Conservation (phyloP, 2,797 vertebrate genomes). For the Chiroxiphia lanceolata region DNA sequence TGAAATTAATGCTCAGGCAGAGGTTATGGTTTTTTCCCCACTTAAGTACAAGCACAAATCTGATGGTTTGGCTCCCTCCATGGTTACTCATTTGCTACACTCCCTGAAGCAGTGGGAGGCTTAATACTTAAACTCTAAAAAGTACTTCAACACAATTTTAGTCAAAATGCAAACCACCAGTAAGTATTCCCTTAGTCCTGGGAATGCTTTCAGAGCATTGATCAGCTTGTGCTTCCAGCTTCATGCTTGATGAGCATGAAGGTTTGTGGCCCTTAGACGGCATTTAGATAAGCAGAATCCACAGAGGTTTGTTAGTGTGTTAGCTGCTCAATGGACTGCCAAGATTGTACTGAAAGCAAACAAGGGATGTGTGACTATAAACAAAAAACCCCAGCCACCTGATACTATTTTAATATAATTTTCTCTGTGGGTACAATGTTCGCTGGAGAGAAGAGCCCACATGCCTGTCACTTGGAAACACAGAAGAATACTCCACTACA, state of each 20-base stretch:
- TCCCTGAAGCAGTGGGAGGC: background rate
- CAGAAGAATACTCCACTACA: background rate
- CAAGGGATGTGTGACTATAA: background rate
- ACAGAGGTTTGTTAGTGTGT: background rate
- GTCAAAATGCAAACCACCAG: background rate
- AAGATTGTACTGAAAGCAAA: background rate
- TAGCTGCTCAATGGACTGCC: background rate
- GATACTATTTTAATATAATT: background rate
- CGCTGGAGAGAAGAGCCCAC: background rate
- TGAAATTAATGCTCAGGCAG: background rate
- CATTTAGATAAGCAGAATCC: constrained; percentile 3
- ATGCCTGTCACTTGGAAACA: background rate
- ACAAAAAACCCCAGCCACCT: background rate
- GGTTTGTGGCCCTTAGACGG: background rate
- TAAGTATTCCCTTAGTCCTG: background rate
- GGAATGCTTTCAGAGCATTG: background rate
- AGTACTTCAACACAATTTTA: background rate
- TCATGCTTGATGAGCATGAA: background rate
- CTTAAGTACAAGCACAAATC: background rate
- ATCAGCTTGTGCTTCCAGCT: background rate
- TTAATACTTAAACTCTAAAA: background rate
- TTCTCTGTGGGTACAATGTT: background rate
- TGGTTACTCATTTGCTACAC: background rate
- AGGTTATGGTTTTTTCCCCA: background rate
- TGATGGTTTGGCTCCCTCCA: constrained; percentile 16